Evolutionary conservation across 2,888 invertebrate genomes (phyloP).

Genomic region (Glaucopsyche alexis): DNA sequence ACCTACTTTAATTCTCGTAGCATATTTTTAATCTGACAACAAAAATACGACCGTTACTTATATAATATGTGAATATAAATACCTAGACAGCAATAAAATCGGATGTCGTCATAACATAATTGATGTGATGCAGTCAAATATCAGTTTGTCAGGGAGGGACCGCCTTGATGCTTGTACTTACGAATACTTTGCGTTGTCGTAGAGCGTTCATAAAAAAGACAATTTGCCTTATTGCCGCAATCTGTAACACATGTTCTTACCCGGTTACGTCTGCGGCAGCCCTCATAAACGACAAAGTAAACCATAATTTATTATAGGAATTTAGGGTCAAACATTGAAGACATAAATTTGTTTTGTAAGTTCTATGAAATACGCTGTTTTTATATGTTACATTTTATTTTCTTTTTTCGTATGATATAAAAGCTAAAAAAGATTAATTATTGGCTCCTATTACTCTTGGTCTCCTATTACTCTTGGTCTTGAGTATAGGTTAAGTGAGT

Average conservation of each 20-base stretch:
- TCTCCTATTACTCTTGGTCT: too few relatives aligned
- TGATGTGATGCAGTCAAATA: slow-evolving; percentile 32
- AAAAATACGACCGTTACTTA: too few relatives aligned
- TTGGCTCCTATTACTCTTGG: too few relatives aligned
- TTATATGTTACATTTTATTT: slow-evolving; percentile 14
- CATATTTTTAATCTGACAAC: background rate
- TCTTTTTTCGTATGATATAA: background rate
- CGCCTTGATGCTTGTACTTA: slow-evolving; percentile 48
- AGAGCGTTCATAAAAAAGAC: slow-evolving; percentile 78
- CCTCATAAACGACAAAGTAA: slow-evolving; percentile 80
- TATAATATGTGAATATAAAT: background rate
- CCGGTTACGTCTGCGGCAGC: slow-evolving; percentile 71
- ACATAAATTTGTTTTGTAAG: slow-evolving; percentile 68
- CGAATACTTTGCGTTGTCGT: slow-evolving; percentile 70
- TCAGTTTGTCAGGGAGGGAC: slow-evolving; percentile 40
- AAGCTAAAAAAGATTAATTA: too few relatives aligned
- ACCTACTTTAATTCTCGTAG: too few relatives aligned
- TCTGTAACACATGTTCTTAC: slow-evolving; percentile 75
- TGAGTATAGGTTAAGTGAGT: too few relatives aligned
- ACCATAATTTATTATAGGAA: slow-evolving; percentile 76
- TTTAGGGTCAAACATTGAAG: slow-evolving; percentile 74
- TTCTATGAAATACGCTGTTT: slow-evolving; percentile 31
- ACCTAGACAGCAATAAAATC: background rate
- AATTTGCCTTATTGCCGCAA: slow-evolving; percentile 79
- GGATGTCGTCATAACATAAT: slow-evolving; percentile 30